Conservation (phyloP, 2,113 vertebrate species). For the Rhodinocichla rosea region DNA sequence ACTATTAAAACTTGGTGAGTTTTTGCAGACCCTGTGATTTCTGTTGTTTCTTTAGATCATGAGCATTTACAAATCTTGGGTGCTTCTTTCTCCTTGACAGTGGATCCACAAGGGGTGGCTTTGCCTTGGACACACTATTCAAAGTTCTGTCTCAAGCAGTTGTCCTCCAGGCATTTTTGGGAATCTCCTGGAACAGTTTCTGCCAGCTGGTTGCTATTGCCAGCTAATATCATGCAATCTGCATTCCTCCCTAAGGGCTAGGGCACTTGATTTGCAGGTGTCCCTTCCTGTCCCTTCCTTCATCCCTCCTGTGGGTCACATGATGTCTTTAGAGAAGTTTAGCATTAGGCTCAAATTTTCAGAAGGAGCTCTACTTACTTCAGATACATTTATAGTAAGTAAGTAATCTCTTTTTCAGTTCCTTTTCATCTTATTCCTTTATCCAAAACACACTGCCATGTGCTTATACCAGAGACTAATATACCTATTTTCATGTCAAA, state of each 20-base stretch:
- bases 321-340: neutral
- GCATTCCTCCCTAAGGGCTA: neutral
- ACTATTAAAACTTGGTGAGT: neutral
- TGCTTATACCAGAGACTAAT: no score
- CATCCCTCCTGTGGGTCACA: neutral
- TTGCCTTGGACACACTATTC: neutral
- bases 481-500: no score
- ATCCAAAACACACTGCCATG: no score
- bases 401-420: no score
- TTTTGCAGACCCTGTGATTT: neutral
- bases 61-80: neutral
- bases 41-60: neutral
- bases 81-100: neutral
- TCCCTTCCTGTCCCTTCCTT: neutral
- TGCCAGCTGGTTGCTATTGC: neutral
- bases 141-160: neutral
- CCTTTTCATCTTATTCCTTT: no score
- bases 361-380: neutral
- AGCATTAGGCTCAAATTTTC: neutral
- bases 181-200: neutral
- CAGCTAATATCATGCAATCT: neutral
- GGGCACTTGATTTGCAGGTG: neutral
- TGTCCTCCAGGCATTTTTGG: neutral
- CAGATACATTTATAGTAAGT: neutral
- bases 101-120: neutral